These are phyloP conservation scores for Megastigmus dorsalis DNA, from an alignment of 2,888 invertebrate species.

Conservation along the genomic window DNA sequence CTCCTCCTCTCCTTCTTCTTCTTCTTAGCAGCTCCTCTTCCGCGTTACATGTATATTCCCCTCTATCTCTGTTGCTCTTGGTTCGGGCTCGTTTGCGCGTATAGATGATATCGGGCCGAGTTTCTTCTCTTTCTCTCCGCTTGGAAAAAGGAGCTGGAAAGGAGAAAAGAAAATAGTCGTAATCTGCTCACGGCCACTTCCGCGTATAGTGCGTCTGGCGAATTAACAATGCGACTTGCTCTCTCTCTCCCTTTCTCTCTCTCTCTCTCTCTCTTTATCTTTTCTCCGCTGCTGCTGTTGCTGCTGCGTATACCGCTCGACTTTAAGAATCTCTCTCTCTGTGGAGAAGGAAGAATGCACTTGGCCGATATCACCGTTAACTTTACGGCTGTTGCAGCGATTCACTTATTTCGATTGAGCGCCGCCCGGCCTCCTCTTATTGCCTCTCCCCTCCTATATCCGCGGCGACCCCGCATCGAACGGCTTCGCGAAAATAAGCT, in stretches of 20 bases:
- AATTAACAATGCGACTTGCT: conserved; percentile 31
- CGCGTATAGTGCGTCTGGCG: neutral
- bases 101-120: conserved; percentile 15
- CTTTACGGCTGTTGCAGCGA: neutral
- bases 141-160: neutral
- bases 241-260: neutral
- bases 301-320: neutral
- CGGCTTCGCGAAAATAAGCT: neutral
- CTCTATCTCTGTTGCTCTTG: too few relatives aligned
- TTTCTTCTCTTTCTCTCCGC: neutral
- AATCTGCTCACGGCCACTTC: conserved; percentile 23
- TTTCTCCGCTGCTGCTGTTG: too few relatives aligned
- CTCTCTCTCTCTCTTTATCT: neutral
- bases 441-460: too few relatives aligned
- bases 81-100: neutral
- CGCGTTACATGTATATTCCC: neutral
- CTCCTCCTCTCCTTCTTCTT: neutral
- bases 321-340: too few relatives aligned
- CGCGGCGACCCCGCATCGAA: too few relatives aligned
- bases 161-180: conserved; percentile 4
- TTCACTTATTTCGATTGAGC: conserved; percentile 17
- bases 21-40: neutral
- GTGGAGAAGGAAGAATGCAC: neutral
- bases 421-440: neutral
- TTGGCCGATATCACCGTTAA: neutral